Conservation (phyloP, 2,888 invertebrate species). For the Gymnosoma rotundatum region DNA sequence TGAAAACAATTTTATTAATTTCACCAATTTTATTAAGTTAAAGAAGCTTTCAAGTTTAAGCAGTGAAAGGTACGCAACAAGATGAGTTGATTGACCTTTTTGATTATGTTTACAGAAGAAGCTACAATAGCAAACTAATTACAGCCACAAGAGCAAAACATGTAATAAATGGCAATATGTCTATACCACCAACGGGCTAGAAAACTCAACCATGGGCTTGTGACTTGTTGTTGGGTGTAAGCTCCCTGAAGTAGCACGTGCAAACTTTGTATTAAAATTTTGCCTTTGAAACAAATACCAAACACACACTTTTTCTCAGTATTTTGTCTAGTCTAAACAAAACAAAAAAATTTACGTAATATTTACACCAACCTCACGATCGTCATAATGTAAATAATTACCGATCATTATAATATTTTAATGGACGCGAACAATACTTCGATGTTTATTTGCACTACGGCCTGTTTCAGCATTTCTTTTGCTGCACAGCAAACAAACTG, state of each 20-base stretch:
- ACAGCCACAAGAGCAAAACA: neutral
- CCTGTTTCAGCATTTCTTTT: neutral
- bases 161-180: constrained; percentile 10
- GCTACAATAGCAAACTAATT: neutral
- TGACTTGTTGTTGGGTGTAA: constrained; percentile 16
- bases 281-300: constrained; percentile 8
- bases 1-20: too few species aligned
- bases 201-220: too few species aligned
- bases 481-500: neutral
- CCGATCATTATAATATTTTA: constrained; percentile 7
- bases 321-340: constrained; percentile 42
- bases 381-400: constrained; percentile 17
- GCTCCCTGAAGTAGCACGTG: constrained; percentile 32
- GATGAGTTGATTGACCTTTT: too few species aligned
- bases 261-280: constrained; percentile 40
- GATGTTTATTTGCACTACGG: constrained; percentile 2
- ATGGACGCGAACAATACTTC: constrained; percentile 28
- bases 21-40: too few species aligned
- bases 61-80: too few species aligned
- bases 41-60: too few species aligned
- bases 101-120: too few species aligned
- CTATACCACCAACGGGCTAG: neutral
- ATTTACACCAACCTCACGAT: constrained; percentile 1
- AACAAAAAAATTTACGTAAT: neutral
- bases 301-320: constrained; percentile 41